Percentiles rank a stretch among this genome's conserved stretches.
Evolutionary conservation across 2,797 vertebrate genomes (phyloP).

Genomic region (Chloroceryle amazona): DNA sequence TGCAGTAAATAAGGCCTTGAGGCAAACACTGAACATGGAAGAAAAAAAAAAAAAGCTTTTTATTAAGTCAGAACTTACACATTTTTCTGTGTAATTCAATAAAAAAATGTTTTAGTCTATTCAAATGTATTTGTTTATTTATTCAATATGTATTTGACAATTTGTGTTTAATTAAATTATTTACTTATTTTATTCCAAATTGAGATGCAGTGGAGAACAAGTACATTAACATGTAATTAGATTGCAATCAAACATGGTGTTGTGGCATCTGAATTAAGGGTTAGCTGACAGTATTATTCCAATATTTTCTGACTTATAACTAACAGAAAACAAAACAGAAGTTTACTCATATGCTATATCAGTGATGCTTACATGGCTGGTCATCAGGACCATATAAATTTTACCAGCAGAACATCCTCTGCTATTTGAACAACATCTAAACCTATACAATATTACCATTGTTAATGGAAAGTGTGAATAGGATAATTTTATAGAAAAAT

Average conservation of each 20-base stretch:
- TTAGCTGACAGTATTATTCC: not conserved
- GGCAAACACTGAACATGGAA: not conserved
- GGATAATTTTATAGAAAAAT: not conserved
- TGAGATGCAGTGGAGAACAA: not conserved
- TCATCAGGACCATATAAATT: fast-evolving
- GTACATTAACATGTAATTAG: not conserved
- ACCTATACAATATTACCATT: not conserved
- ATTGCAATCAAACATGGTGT: not conserved
- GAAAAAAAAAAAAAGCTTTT: not conserved
- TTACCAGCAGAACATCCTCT: not conserved
- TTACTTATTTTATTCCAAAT: not conserved
- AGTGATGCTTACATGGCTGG: not conserved
- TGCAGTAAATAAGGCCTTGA: not conserved
- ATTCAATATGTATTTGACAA: not conserved
- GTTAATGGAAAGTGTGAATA: not conserved
- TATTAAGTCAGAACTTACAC: not conserved
- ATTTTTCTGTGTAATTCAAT: not conserved
- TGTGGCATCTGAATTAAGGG: not conserved
- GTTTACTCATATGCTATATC: not conserved
- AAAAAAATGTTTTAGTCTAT: not conserved
- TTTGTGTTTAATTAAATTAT: not conserved
- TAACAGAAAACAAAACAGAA: not conserved
- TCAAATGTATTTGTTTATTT: not conserved
- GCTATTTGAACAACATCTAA: not conserved
- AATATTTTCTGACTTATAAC: not conserved